Base-by-base conservation (phyloP, 2,888 invertebrate genomes). In the Melanostoma scalare region DNA sequence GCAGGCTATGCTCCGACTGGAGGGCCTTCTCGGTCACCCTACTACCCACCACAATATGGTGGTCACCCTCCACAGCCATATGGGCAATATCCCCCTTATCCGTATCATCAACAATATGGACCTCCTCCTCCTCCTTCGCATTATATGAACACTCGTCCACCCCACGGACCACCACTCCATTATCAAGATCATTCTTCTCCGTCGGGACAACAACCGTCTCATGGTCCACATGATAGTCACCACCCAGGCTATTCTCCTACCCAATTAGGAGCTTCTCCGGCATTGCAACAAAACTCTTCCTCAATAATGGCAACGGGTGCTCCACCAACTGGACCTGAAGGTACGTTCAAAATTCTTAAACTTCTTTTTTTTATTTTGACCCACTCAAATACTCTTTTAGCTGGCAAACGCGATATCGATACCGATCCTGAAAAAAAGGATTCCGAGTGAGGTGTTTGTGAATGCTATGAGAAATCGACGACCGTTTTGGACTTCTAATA, bases 1-100 rank as follows among this genome's bases (percentile, higher is more conserved):
- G 89, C 89, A 6, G 89, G 89, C 75, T 90, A 91, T 82, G 90
- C 90, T 2, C 89, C 90, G 5, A 88, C 90, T 9, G 86, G 89
- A 10, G 89, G 90, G 0, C 91, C 91, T 5, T 88, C 90, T 0
- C 88, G 91, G 3, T 88, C 91, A 0, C 91, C 91, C 6, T 91
- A 91, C 77, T 91, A 91, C 86, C 90, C 91, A 80, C 90, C 91
- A 6, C 92, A 91, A 72, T 92, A 91, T 77, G 90, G 89, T 2
- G 89, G 90, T 0, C 90, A 91, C 86, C 90, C 92, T 6, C 88
- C 90, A 4, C 90, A 91, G 79, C 88, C 90, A 4, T 90, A 90
- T 63, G 87, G 88, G 3, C 90, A 90, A 77, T 89, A 91, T 69
- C 86, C 89, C 33, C 90, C 91, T 10, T 90, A 91, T 84, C 89